Percentiles rank a stretch among this genome's conserved stretches.
phyloP scores from a whole-genome alignment of 2,113 vertebrate genomes.

The Ameiurus melas region DNA sequence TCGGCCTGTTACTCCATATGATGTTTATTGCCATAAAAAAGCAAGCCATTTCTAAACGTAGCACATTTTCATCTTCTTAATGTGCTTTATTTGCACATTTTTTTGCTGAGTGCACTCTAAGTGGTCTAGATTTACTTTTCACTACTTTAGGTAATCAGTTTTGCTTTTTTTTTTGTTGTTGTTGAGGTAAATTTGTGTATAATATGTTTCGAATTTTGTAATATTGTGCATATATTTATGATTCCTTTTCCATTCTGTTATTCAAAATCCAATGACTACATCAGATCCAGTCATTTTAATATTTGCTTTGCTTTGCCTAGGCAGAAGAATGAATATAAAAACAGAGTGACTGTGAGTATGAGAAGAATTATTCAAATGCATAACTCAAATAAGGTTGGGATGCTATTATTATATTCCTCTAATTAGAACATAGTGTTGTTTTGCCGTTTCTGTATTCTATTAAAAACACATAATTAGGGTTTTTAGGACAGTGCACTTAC shows the following conservation, averaged over 20 bases:
- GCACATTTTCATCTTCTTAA: not conserved
- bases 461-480: conserved; percentile 20
- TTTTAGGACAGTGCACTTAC: conserved; percentile 6
- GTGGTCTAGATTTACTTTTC: conserved; percentile 10
- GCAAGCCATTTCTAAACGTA: conserved; percentile 12
- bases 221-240: not conserved
- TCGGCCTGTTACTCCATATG: not conserved
- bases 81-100: conserved; percentile 25
- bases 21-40: conserved; percentile 26
- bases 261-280: not conserved
- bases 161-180: not conserved
- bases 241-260: conserved; percentile 1
- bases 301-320: conserved; percentile 7
- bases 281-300: not conserved
- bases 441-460: not conserved
- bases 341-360: not conserved
- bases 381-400: not conserved
- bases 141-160: not conserved
- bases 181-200: not conserved
- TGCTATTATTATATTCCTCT: conserved; percentile 7
- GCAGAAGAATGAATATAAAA: not conserved
- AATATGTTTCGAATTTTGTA: conserved; percentile 2
- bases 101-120: conserved; percentile 22
- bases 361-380: not conserved
- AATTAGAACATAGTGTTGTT: conserved; percentile 21